Evolutionary conservation across 2,113 vertebrate genomes (phyloP).

Genomic region (rabbit (Oryctolagus cuniculus)): DNA sequence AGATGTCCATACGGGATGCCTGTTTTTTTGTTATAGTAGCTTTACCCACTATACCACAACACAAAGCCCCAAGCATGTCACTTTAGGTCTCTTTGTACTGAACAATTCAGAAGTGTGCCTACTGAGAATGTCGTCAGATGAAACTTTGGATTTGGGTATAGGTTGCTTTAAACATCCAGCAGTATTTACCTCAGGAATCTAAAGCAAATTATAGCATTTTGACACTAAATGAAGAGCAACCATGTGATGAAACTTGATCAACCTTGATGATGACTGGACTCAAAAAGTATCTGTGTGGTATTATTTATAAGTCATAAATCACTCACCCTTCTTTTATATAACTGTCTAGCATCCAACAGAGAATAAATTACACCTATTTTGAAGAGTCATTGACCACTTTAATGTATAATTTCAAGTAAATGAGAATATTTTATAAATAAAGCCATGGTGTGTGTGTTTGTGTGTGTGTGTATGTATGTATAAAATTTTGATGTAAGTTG

Average conservation of each 20-base stretch:
- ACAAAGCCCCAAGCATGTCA: not conserved
- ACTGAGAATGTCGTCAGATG: not conserved
- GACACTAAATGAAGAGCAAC: not conserved
- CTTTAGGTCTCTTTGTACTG: not conserved
- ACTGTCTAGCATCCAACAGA: not conserved
- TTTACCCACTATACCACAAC: too few species aligned
- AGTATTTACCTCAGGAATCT: conserved; percentile 15
- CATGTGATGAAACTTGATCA: not conserved
- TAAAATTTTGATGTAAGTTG: not conserved
- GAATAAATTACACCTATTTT: conserved; percentile 9
- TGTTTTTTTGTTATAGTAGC: too few species aligned
- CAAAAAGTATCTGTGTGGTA: not conserved
- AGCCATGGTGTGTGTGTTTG: not conserved
- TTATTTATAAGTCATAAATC: not conserved
- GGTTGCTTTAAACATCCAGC: not conserved
- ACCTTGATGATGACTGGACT: not conserved
- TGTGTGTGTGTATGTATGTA: too few species aligned
- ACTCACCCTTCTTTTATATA: not conserved
- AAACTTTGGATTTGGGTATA: not conserved
- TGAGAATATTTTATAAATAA: conserved; percentile 40
- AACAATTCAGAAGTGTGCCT: not conserved
- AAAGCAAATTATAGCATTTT: not conserved
- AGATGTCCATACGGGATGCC: too few species aligned
- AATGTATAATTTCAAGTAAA: conserved; percentile 23
- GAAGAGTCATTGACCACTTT: not conserved